A percentile compares a stretch with the other conserved stretches of the same genome.
Conservation (phyloP, 2,113 vertebrate genomes). For the Gymnorhina tibicen region DNA sequence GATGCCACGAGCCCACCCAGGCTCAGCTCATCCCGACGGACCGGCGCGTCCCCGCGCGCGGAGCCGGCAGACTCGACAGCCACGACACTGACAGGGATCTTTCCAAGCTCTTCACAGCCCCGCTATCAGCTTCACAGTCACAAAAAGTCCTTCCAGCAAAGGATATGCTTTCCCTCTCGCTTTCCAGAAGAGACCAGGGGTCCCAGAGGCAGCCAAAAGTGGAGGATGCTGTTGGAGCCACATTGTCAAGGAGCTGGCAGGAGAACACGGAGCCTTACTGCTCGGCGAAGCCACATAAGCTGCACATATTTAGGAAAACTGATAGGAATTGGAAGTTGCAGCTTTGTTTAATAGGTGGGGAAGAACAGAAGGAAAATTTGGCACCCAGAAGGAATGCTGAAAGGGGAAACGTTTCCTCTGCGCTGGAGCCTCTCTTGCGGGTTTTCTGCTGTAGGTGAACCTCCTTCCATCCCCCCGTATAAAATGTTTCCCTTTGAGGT, state of each 20-base stretch:
- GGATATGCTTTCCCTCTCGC: slow-evolving; percentile 47
- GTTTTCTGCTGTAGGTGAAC: slow-evolving; percentile 45
- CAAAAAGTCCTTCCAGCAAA: slow-evolving; percentile 57
- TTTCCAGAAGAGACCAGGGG: slow-evolving; percentile 61
- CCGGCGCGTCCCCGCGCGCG: not conserved
- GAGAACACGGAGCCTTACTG: slow-evolving; percentile 51
- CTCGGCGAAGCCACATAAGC: slow-evolving; percentile 53
- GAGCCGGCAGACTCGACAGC: not conserved
- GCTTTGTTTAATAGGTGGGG: slow-evolving; percentile 67
- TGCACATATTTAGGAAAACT: slow-evolving; percentile 65
- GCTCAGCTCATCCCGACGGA: not conserved
- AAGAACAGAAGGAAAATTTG: slow-evolving; percentile 67
- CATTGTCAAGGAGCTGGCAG: slow-evolving; percentile 64
- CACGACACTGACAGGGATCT: not conserved
- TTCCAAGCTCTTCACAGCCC: slow-evolving; percentile 43
- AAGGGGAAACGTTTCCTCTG: slow-evolving; percentile 52
- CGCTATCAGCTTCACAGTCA: not conserved
- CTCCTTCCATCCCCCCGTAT: not conserved
- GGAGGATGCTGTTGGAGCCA: slow-evolving; percentile 63
- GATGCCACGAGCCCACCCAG: not conserved
- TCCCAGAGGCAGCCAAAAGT: slow-evolving; percentile 57
- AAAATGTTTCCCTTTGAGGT: not conserved
- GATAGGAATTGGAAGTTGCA: slow-evolving; percentile 69
- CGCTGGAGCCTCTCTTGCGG: not conserved
- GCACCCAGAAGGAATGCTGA: slow-evolving; percentile 63